Base-by-base conservation (phyloP, 2,113 vertebrate genomes). In the Nansenia antarctica region DNA sequence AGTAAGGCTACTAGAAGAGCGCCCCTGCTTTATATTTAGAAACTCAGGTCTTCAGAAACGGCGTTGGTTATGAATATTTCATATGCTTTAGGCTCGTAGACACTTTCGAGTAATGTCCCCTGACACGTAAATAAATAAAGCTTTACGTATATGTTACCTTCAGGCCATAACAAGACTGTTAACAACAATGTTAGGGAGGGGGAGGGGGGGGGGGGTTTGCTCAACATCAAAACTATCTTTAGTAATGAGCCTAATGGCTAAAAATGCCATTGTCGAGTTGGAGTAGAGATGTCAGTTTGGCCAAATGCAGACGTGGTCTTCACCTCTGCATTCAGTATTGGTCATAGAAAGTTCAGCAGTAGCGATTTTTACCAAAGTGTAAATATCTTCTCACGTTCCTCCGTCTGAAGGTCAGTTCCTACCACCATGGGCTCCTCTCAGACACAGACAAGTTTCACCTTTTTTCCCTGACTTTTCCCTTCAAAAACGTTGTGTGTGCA, bases 11-110 rank as follows among this genome's bases (percentile, higher is more conserved):
- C 7, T 15, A 20, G 20, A n/a, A 14, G 18, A 49, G 45, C 45
- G 20, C 5, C 9, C 6, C 45, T 49, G 18, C 9, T 49, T 20
- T 49, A 49, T 49, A 49, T 20, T 49, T 49, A 49, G 45, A 5
- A n/a, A 49, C n/a, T n/a, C 54, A 32, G 27, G 22, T 49, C 37
- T n/a, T 58, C 45, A 49, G 52, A 59, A 74, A n/a, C 32, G 20
- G 18, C 0, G 37, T 26, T 22, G 31, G 24, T 29, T 45, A 59
- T 69, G 22, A 69, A 69, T 64, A 63, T 58, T 64, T 68, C 18
- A 69, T 74, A 52, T 22, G n/a, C n/a, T n/a, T n/a, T n/a, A 42
- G 52, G 30, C 18, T 53, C n/a, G 35, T 60, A 58, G 59, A 11
- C 34, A 3, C 29, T 31, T n/a, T 49, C 29, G 42, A 32, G 47